Conservation (phyloP, 2,113 vertebrate species). For the Pelmatolapia mariae region DNA sequence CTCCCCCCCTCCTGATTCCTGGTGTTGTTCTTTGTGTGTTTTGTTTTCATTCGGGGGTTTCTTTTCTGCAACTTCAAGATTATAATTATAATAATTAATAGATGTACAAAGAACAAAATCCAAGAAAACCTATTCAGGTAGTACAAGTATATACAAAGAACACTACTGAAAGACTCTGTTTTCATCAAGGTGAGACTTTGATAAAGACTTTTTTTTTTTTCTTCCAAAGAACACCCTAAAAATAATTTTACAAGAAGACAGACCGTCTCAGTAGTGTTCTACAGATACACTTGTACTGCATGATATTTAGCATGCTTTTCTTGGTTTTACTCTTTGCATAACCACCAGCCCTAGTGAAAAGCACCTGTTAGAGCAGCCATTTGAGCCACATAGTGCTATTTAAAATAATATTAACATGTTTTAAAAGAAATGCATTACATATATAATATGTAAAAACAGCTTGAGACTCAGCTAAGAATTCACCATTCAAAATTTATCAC, state of each 20-base stretch:
- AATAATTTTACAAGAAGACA: not conserved
- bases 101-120: not conserved
- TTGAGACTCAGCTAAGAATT: not conserved
- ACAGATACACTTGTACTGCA: not conserved
- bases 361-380: not conserved
- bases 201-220: not conserved
- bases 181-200: not conserved
- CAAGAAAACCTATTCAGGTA: not conserved
- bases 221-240: not conserved
- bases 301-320: not conserved
- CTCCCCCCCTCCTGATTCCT: not conserved
- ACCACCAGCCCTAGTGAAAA: not conserved
- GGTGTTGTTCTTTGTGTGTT: not conserved
- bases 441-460: not conserved
- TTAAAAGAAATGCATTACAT: not conserved
- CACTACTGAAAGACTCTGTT: not conserved
- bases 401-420: not conserved
- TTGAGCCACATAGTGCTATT: not conserved
- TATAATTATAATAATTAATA: not conserved
- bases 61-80: not conserved
- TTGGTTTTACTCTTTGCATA: not conserved
- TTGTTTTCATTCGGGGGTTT: not conserved
- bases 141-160: not conserved
- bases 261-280: not conserved
- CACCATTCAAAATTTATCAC: not conserved